Evolutionary conservation across 2,888 invertebrate genomes (phyloP).

Genomic region (Megamerina dolium): DNA sequence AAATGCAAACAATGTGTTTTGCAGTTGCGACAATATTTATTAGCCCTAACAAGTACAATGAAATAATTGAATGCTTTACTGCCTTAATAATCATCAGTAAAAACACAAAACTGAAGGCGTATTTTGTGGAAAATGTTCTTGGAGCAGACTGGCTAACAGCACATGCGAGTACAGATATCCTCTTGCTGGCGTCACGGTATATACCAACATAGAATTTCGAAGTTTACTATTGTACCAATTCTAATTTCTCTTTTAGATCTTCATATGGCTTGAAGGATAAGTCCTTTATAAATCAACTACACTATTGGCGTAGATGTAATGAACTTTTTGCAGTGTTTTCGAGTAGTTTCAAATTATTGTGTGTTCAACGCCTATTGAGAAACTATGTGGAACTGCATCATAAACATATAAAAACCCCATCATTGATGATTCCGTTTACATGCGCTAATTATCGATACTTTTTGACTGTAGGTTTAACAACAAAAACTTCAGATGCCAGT

Average conservation of each 20-base stretch:
- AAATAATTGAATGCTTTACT: constrained; percentile 22
- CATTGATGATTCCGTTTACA: no score
- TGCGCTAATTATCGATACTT: no score
- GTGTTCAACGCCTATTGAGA: constrained; percentile 23
- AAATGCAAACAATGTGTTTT: no score
- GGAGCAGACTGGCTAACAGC: constrained; percentile 18
- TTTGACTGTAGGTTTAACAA: no score
- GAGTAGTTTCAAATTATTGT: constrained; percentile 18
- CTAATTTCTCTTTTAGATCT: no score
- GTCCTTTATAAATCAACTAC: constrained; percentile 7
- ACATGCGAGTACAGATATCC: constrained; percentile 27
- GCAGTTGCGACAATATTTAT: no score
- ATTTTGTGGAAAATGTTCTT: constrained; percentile 20
- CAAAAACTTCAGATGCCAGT: no score
- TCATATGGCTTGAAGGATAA: no score
- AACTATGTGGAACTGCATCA: constrained; percentile 3
- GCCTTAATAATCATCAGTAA: constrained; percentile 18
- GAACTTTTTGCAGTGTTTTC: constrained; percentile 26
- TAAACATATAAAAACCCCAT: no score
- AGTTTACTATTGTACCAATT: no score
- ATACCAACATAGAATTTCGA: no score
- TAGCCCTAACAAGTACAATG: no score
- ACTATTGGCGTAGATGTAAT: constrained; percentile 24
- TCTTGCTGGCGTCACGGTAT: constrained; percentile 26
- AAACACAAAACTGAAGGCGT: constrained; percentile 13